phyloP scores from a whole-genome alignment of 2,113 vertebrate genomes.

The Orycteropus afer region DNA sequence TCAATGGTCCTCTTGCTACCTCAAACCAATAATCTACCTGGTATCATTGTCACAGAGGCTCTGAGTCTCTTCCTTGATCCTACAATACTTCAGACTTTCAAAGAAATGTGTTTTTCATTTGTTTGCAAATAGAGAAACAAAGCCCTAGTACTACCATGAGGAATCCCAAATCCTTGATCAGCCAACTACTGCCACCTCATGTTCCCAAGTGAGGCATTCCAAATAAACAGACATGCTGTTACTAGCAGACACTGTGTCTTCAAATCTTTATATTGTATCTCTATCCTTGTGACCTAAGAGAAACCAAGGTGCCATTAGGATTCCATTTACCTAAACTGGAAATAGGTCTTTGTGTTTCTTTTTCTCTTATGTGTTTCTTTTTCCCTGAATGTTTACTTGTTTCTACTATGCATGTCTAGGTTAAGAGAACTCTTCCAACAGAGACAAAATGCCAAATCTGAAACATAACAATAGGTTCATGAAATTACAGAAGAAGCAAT shows the following conservation, averaged over 20 bases:
- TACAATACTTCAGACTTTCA: not conserved
- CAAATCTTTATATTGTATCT: not conserved
- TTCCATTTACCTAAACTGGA: not conserved
- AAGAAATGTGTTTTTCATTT: not conserved
- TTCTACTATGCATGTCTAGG: not conserved
- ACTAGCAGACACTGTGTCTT: not conserved
- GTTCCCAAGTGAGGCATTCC: not conserved
- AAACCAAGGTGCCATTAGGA: not conserved
- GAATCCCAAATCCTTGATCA: not conserved
- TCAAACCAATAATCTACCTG: not conserved
- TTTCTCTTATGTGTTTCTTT: no score
- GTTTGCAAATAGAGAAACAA: conserved; percentile 19
- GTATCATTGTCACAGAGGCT: not conserved
- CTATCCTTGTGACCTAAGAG: not conserved
- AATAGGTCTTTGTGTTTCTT: not conserved
- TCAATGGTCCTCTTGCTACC: not conserved
- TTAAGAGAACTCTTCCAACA: not conserved
- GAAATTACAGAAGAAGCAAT: not conserved
- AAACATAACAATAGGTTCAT: not conserved
- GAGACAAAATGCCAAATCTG: not conserved
- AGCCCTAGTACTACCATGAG: not conserved
- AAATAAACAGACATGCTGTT: not conserved
- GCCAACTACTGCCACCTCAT: not conserved
- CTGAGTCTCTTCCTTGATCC: not conserved
- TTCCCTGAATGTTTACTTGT: not conserved